Conservation (phyloP, 2,888 invertebrate species). For the Aleiodes testaceus region DNA sequence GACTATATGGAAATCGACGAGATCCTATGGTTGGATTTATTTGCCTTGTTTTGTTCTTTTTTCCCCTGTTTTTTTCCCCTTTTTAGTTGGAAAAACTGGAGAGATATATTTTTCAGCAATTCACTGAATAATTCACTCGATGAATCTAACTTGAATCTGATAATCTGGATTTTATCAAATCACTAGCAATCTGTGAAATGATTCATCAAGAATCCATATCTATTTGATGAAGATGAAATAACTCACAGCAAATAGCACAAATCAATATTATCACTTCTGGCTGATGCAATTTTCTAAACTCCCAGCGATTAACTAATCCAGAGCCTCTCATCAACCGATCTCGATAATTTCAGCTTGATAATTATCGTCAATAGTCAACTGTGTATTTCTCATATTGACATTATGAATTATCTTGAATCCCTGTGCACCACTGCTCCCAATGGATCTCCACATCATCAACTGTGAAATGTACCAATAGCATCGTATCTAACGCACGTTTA, state of each 20-base stretch:
- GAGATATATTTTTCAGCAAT: not conserved
- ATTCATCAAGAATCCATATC: no score
- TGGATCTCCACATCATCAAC: conserved; percentile 39
- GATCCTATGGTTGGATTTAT: conserved; percentile 13
- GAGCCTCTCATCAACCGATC: conserved; percentile 27
- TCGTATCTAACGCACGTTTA: conserved; percentile 58
- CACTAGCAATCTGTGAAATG: no score
- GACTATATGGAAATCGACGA: conserved; percentile 32
- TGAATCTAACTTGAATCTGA: no score
- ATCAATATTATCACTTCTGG: no score
- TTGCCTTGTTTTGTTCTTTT: not conserved
- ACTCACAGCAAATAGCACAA: no score
- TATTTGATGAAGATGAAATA: no score
- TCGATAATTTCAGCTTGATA: conserved; percentile 47
- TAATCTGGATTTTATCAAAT: no score
- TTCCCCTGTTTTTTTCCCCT: not conserved
- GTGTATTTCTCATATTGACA: conserved; percentile 50
- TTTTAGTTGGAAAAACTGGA: not conserved
- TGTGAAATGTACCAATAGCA: conserved; percentile 54
- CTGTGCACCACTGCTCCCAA: conserved; percentile 15
- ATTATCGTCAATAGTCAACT: conserved; percentile 46
- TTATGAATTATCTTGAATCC: conserved; percentile 54
- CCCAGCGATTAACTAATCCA: conserved; percentile 20
- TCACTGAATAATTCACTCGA: no score
- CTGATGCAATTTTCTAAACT: not conserved